Percentiles rank a stretch among this genome's conserved stretches.
These are phyloP conservation scores for Melanotaenia pygmaea DNA, from an alignment of 2,797 vertebrate species.

Conservation along the genomic window DNA sequence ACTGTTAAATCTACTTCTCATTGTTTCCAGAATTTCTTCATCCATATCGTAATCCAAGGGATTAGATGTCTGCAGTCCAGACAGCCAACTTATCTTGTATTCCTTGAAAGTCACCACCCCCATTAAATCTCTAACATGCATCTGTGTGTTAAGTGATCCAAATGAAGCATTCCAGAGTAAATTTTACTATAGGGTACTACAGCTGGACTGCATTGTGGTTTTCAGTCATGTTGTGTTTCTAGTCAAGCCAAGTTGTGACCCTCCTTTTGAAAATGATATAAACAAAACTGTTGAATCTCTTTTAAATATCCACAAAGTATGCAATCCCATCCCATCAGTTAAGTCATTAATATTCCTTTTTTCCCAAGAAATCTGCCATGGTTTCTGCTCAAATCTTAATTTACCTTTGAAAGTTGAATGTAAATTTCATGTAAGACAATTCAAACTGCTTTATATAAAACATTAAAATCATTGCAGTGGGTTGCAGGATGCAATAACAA, in stretches of 20 bases:
- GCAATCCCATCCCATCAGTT: neutral
- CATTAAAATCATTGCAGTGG: no score
- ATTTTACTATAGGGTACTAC: neutral
- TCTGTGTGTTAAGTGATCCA: constrained; percentile 6
- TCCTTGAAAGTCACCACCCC: constrained; percentile 1
- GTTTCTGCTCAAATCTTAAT: no score
- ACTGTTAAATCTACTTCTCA: constrained; percentile 5
- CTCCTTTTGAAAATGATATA: neutral
- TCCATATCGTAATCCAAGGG: constrained; percentile 57
- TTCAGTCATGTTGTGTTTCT: constrained; percentile 3
- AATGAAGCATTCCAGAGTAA: constrained; percentile 6
- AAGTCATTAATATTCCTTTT: neutral
- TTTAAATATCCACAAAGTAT: neutral
- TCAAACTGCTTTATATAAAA: no score
- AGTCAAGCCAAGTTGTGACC: no score
- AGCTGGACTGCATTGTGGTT: neutral
- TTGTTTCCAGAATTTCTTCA: constrained; percentile 37
- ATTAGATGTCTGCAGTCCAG: constrained; percentile 64
- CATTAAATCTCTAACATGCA: constrained; percentile 1
- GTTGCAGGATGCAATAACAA: no score
- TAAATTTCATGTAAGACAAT: no score
- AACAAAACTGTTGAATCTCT: neutral
- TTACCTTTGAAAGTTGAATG: no score
- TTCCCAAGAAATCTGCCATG: neutral
- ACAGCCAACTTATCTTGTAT: constrained; percentile 11